phyloP scores from a whole-genome alignment of 2,113 vertebrate genomes.

The Grammomys surdaster region DNA sequence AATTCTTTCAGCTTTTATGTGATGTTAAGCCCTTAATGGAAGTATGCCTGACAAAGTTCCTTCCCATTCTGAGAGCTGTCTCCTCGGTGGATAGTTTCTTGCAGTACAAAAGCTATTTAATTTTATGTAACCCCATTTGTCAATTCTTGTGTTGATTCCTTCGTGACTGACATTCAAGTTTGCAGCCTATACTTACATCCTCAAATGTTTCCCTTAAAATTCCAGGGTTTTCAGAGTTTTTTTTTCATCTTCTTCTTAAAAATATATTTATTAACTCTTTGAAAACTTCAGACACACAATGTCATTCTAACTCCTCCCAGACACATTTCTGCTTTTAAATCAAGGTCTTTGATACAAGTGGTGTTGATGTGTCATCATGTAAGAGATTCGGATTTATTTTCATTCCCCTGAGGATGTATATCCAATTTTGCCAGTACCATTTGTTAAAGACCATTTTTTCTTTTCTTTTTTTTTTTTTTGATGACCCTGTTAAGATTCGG shows the following conservation, averaged over 20 bases:
- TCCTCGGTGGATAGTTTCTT: neutral
- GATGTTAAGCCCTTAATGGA: neutral
- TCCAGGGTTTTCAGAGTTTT: neutral
- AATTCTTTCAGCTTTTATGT: neutral
- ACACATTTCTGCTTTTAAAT: no score
- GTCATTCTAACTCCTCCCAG: neutral
- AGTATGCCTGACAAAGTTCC: neutral
- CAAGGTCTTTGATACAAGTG: neutral
- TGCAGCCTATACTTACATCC: neutral
- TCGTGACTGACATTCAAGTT: neutral
- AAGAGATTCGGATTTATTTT: neutral
- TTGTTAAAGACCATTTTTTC: no score
- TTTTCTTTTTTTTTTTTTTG: no score
- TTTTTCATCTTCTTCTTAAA: neutral
- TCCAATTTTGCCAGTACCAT: no score
- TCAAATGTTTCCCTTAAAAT: neutral
- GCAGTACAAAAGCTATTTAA: neutral
- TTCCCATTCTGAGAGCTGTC: neutral
- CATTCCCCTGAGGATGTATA: no score
- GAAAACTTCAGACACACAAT: neutral
- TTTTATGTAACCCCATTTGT: neutral
- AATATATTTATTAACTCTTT: neutral
- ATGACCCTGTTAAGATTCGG: no score
- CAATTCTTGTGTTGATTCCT: neutral
- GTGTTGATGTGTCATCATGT: neutral